Conservation (phyloP, 2,797 vertebrate species). For the Silurus lanzhouensis region DNA sequence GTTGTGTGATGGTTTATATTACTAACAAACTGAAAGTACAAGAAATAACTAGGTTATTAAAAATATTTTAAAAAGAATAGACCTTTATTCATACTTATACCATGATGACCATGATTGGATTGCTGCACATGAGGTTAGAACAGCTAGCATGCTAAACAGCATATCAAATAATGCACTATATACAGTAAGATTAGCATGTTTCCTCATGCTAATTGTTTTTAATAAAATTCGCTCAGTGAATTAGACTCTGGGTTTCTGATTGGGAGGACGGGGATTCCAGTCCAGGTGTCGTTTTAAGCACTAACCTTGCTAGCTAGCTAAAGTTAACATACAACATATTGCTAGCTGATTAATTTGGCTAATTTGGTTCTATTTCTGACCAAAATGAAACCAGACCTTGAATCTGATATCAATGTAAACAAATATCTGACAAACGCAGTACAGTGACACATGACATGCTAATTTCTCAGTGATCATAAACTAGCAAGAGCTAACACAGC, state of each 20-base stretch:
- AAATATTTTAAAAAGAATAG: not conserved
- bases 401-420: not conserved
- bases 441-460: not conserved
- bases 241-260: too few species aligned
- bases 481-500: not conserved
- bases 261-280: too few species aligned
- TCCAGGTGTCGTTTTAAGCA: not conserved
- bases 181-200: too few species aligned
- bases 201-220: too few species aligned
- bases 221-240: too few species aligned
- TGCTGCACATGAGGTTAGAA: too few species aligned
- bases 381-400: not conserved
- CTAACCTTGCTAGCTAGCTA: not conserved
- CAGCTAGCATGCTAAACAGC: too few species aligned
- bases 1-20: not conserved
- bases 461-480: not conserved
- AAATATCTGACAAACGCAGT: not conserved
- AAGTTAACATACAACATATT: not conserved
- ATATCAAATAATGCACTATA: too few species aligned
- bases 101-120: not conserved
- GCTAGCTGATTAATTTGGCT: not conserved
- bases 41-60: not conserved
- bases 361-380: not conserved
- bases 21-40: not conserved
- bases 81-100: not conserved